Evolutionary conservation across 2,888 invertebrate species (phyloP), one percentile per base, ranked within the genome.

Genomic region (Lycophotia porphyrea): DNA sequence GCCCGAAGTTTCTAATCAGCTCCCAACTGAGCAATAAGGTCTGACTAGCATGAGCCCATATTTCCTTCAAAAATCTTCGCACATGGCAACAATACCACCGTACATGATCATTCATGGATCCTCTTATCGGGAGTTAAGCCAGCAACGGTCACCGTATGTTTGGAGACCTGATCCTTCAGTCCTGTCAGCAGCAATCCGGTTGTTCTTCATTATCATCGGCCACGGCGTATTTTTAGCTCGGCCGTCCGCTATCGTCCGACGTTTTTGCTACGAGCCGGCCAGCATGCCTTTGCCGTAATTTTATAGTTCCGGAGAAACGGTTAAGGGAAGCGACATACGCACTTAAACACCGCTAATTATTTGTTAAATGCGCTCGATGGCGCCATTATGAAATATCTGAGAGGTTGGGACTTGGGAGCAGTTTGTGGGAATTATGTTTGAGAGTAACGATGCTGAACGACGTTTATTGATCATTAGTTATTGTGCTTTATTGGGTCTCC

Each of bases 291-390:
- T 85, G 88, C 85, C 81, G 92, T 93, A 94, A 93, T 94, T 95
- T 94, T 93, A 94, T 93, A 93, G 95, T 94, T 95, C 94, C 94
- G 94, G 93, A 92, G 93, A 95, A 94, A 92, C 93, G 85, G 92
- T 92, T 91, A 90, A 92, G 90, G 92, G 92, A 92, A 92, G 91
- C 92, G 87, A 91, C 90, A 88, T 89, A 90, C 87, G 90, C 85
- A 88, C 89, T 91, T 91, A 91, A 92, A 90, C 86, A 90, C 84
- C 82, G 89, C 87, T 92, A 93, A 94, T 94, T 92, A 90, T 91
- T 92, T 88, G 90, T 89, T 91, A 91, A 93, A 91, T 89, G 91
- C 87, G 84, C 88, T 84, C 89, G 87, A 90, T 91, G 92, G 92
- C 93, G 94, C 91, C 92, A 92, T 93, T 93, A 92, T 89, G 89